phyloP scores from a whole-genome alignment of 2,113 vertebrate genomes.

The Oceanodroma tethys region DNA sequence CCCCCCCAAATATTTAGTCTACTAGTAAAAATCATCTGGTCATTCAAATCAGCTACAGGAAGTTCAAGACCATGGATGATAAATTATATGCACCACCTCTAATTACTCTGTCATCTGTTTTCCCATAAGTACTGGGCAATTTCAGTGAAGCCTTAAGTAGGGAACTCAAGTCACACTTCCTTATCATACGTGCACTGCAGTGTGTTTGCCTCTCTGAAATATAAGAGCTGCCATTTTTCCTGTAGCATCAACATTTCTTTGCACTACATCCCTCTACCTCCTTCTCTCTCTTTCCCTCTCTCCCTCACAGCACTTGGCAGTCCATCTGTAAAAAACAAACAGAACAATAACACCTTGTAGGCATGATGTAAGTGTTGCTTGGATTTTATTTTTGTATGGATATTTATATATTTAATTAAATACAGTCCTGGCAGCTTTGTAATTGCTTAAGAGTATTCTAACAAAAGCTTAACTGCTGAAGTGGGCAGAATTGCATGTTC shows the following conservation, averaged over 20 bases:
- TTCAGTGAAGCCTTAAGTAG: background rate
- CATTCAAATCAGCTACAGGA: background rate
- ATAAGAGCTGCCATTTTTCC: background rate
- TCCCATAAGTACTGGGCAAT: background rate
- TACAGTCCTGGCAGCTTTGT: constrained; percentile 1
- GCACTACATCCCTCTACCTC: background rate
- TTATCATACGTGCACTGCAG: background rate
- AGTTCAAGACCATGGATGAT: background rate
- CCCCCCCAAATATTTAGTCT: background rate
- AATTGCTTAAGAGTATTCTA: constrained; percentile 45
- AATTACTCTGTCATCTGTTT: constrained; percentile 47
- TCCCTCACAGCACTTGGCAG: background rate
- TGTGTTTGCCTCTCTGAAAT: constrained; percentile 14
- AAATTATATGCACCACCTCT: constrained; percentile 3
- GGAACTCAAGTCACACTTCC: background rate
- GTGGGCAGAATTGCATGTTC: constrained; percentile 14
- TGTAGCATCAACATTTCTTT: background rate
- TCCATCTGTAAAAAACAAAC: constrained; percentile 42
- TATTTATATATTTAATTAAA: constrained; percentile 48
- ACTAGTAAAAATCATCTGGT: background rate
- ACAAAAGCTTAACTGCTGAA: constrained; percentile 49
- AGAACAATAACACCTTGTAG: constrained; percentile 36
- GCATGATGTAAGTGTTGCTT: constrained; percentile 25
- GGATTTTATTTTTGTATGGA: background rate
- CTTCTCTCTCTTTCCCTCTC: background rate